Evolutionary conservation across 37 sponge, comb jelly and placozoan species (phyloP).

Genomic region (Petrosia ficiformis): DNA sequence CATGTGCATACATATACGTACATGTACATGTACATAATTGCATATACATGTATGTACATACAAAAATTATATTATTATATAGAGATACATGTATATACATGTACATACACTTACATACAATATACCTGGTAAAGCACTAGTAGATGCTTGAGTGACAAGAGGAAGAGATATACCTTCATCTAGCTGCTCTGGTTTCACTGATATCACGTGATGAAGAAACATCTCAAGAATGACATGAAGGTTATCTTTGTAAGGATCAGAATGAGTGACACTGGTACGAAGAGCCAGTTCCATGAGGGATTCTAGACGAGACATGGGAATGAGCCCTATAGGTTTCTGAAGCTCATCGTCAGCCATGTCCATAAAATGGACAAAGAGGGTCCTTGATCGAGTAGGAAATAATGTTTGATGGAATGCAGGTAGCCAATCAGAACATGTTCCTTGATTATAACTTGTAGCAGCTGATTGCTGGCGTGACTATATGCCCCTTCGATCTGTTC

Average conservation of each 20-base stretch:
- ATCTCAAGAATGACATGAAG: constrained; percentile 70
- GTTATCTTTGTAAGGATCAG: constrained; percentile 91
- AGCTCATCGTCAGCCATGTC: constrained; percentile 92
- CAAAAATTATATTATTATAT: no score
- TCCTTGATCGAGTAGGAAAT: constrained; percentile 95
- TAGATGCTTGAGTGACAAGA: constrained; percentile 17
- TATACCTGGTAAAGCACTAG: constrained; percentile 36
- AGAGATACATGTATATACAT: no score
- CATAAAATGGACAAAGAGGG: constrained; percentile 94
- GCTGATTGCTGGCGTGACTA: constrained; percentile 67
- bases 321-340: constrained; percentile 74
- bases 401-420: constrained; percentile 83
- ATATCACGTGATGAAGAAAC: constrained; percentile 79
- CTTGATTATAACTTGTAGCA: constrained; percentile 74
- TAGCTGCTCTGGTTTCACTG: constrained; percentile 68
- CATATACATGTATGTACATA: no score
- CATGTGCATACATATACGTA: no score
- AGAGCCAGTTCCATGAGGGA: constrained; percentile 90
- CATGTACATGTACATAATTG: no score
- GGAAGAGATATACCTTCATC: constrained; percentile 15
- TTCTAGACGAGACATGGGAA: constrained; percentile 72
- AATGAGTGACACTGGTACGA: constrained; percentile 74
- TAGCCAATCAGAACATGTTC: constrained; percentile 84
- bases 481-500: constrained; percentile 87
- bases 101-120: no score